A percentile compares a stretch with the other conserved stretches of the same genome.
Conservation (phyloP, 2,888 invertebrate genomes). For the Chloromyia formosa region DNA sequence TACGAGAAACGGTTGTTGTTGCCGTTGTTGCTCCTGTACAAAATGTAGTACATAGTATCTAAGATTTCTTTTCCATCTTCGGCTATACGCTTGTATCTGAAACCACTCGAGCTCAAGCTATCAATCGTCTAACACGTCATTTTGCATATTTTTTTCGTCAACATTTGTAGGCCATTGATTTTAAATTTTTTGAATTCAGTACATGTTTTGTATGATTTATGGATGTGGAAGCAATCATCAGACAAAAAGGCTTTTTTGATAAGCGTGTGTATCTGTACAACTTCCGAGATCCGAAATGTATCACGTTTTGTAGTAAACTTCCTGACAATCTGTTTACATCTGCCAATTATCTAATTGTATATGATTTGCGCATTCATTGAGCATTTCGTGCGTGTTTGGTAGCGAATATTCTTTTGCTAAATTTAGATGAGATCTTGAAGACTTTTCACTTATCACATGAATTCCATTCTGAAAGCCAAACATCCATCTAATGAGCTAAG, state of each 20-base stretch:
- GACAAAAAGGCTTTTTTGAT: neutral
- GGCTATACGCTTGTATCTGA: neutral
- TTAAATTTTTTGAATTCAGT: neutral
- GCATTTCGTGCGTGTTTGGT: neutral
- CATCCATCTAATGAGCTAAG: neutral
- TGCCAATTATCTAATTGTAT: conserved; percentile 5
- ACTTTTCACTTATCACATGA: neutral
- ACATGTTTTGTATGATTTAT: neutral
- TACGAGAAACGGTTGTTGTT: neutral
- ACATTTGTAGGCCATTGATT: neutral
- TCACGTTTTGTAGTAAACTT: conserved; percentile 27
- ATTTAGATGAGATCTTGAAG: conserved; percentile 12
- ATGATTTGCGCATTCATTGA: conserved; percentile 20
- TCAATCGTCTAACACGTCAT: neutral
- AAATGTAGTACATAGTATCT: neutral
- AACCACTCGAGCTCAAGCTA: neutral
- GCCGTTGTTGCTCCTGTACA: conserved; percentile 7
- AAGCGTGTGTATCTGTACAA: neutral
- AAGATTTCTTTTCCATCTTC: neutral
- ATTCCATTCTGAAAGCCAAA: conserved; percentile 4
- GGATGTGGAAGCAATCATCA: neutral
- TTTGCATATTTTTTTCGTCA: neutral
- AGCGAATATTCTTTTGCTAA: conserved; percentile 15
- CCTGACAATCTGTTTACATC: conserved; percentile 33
- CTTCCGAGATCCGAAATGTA: neutral